Base-by-base conservation (phyloP, 2,888 invertebrate genomes). In the Notodonta ziczac region DNA sequence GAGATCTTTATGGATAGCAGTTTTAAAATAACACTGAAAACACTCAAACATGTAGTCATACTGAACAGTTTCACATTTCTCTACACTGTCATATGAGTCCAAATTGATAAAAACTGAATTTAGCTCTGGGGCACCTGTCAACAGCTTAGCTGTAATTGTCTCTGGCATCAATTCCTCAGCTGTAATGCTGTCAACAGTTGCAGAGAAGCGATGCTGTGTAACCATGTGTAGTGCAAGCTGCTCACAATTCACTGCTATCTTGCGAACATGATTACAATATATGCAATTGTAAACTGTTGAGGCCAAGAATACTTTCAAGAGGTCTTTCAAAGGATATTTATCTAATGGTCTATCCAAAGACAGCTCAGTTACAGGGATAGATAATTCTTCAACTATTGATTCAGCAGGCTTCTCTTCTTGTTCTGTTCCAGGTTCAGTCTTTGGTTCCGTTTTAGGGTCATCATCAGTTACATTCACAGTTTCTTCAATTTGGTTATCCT, bases 201-300 rank as follows among this genome's bases (percentile, higher is more conserved):
- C 97, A n/a, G 95, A 95, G 83, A 97, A 97, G 8, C 97, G 94
- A 87, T 98, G 98, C 80, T 97, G 95, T 0, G 96, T 95, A 14
- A 97, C 95, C 86, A 98, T 95, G 82, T 98, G 98, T 51, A 97
- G 86, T 8, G 96, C 96, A 57, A 98, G 90, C 78, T 97, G 97
- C 83, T 96, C 96, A 58, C 97, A 97, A 85, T 97, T 97, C 0
- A 98, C 97, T 12, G 97, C 97, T 72, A 98, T 97, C 76, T 97
- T 96, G 24, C 97, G 94, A 0, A 97, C 97, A 90, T 98, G 97
- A 82, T 97, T 97, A 81, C 98, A 98, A 84, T 97, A 98, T 61
- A 97, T 95, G 84, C 98, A 98, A 65, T 94, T 93, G 8, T 95
- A 91, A 78, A 96, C 95, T 0, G 97, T 96, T 13, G 95, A 94